phyloP scores from a whole-genome alignment of 2,797 vertebrate genomes.

The Acanthopagrus latus region DNA sequence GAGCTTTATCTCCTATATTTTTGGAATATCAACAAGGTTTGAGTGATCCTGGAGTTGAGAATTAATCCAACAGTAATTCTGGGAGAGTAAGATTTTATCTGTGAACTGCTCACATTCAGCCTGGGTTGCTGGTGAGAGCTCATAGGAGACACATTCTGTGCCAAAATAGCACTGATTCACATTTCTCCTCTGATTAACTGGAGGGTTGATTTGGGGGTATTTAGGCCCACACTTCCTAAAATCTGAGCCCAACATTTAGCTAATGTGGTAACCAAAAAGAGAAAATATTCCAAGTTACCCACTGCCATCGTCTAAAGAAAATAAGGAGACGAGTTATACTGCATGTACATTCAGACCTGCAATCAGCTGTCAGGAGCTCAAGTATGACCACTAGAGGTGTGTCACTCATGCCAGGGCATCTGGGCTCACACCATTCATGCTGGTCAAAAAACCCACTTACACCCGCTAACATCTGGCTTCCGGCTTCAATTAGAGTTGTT shows the following conservation, averaged over 20 bases:
- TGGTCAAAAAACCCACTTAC: no score
- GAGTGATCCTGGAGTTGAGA: neutral
- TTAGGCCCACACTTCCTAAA: neutral
- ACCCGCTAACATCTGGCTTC: no score
- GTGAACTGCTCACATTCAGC: conserved; percentile 18
- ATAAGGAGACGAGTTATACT: neutral
- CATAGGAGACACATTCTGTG: conserved; percentile 8
- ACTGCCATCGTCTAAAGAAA: neutral
- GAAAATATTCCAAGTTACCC: neutral
- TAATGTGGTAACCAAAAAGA: neutral
- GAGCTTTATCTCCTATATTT: neutral
- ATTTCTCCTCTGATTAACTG: conserved; percentile 5
- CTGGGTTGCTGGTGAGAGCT: conserved; percentile 43
- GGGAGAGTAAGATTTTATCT: conserved; percentile 27
- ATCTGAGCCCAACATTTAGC: neutral
- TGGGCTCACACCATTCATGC: neutral
- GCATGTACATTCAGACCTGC: neutral
- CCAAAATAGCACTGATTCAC: neutral
- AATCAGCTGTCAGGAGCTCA: neutral
- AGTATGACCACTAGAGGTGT: neutral
- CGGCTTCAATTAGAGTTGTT: no score
- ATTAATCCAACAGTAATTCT: conserved; percentile 8
- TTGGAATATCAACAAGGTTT: conserved; percentile 14
- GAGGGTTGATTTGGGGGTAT: neutral
- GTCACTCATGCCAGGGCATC: no score